Evolutionary conservation across 1,140 invertebrate species (phyloP).

Genomic region (Sminthurides bifidus): DNA sequence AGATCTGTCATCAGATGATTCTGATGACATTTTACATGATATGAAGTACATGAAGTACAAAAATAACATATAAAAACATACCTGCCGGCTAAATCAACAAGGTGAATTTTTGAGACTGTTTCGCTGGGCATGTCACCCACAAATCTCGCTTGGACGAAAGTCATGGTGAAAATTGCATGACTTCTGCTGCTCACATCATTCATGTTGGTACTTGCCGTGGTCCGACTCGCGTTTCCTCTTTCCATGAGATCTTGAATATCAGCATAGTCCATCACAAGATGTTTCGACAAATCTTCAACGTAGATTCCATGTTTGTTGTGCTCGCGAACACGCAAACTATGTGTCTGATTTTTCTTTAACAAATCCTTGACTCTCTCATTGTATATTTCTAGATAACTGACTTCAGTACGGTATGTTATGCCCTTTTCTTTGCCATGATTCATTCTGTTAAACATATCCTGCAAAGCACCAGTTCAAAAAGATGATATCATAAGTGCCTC

Average conservation of each 20-base stretch:
- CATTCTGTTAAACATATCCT: constrained; percentile 37
- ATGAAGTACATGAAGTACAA: too few relatives aligned
- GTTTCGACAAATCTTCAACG: constrained; percentile 76
- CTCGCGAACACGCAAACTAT: constrained; percentile 73
- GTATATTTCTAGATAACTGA: constrained; percentile 83
- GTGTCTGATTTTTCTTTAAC: constrained; percentile 45
- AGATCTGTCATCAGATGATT: too few relatives aligned
- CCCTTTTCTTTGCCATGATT: constrained; percentile 64
- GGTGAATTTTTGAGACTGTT: constrained; percentile 74
- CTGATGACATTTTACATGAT: too few relatives aligned
- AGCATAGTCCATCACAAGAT: constrained; percentile 71
- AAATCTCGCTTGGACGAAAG: constrained; percentile 71
- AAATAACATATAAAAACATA: constrained; percentile 35
- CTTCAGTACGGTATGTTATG: constrained; percentile 68
- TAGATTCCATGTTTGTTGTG: constrained; percentile 85
- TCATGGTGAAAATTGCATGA: constrained; percentile 91
- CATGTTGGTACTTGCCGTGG: constrained; percentile 72
- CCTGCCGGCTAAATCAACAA: constrained; percentile 78
- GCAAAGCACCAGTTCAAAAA: constrained; percentile 5
- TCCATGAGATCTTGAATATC: constrained; percentile 69
- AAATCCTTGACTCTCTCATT: constrained; percentile 83
- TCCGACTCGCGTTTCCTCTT: constrained; percentile 62
- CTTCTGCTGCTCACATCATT: constrained; percentile 79
- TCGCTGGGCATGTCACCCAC: constrained; percentile 70
- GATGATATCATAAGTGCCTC: neutral